Base-by-base conservation (phyloP, 2,797 vertebrate genomes). In the Taeniopygia guttata region DNA sequence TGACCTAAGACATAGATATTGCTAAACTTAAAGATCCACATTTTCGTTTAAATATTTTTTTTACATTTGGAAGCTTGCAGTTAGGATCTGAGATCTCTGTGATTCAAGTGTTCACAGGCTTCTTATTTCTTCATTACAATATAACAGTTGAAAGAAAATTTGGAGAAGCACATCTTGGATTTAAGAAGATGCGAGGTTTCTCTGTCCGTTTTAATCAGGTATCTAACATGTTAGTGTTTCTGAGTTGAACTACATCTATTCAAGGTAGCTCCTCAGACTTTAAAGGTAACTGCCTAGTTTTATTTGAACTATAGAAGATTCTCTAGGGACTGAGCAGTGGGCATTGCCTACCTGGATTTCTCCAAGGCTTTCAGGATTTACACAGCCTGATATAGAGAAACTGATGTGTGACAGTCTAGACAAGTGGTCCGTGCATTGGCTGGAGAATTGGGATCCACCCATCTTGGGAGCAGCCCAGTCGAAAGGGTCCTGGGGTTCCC, bases 181-280 rank as follows among this genome's bases (percentile, higher is more conserved):
- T 67, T 48, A 58, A 14, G 16, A 67, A 76, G 13, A 48, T 34
- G 11, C 0, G 0, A 46, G 10, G 1, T 75, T 79, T 46, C 8
- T 42, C 32, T 56, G 8, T 32, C 32, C 15, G 14, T 75, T 87
- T 52, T 72, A 40, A 58, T 38, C 21, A 72, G 10, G 1, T 76
- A 18, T 75, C 2, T 30, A 54, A 29, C 14, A 7, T 51, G 27
- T 42, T 59, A 46, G 5, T 49, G 6, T 62, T 89, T 46, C 45
- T 36, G 13, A 66, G 9, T 9, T 79, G 34, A 38, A 62, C 38
- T 21, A 43, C 21, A 62, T 11, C 23, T 74, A 22, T 21, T 69
- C 27, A 38, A 56, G 14, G 19, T 46, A 52, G 10, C 3, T 64
- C 8, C 7, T 21, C 10, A 10, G 16, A 30, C 5, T 45, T 72